phyloP scores from a whole-genome alignment of 2,113 vertebrate genomes.

The Pluvialis apricaria region DNA sequence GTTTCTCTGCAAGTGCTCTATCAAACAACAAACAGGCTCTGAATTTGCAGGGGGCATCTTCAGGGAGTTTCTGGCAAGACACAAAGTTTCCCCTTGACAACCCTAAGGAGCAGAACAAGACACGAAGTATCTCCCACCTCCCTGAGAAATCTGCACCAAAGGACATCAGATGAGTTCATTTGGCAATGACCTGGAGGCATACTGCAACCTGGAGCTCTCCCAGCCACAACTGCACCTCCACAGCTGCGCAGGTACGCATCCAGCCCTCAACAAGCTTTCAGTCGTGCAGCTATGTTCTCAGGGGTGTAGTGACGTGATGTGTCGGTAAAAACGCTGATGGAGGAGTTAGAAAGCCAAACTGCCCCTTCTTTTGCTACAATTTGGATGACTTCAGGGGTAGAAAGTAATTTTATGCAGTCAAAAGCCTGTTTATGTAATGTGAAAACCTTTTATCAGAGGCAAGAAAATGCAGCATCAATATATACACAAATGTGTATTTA shows the following conservation, averaged over 20 bases:
- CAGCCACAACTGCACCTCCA: fast-evolving
- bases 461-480: not conserved
- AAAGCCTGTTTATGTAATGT: not conserved
- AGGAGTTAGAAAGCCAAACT: not conserved
- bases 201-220: not conserved
- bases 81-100: not conserved
- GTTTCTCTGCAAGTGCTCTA: not conserved
- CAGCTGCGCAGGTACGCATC: fast-evolving
- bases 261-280: not conserved
- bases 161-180: not conserved
- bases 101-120: not conserved
- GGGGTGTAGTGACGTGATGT: too few species aligned
- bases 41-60: not conserved
- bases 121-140: not conserved
- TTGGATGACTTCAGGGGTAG: not conserved
- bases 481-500: not conserved
- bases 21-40: not conserved
- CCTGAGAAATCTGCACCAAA: not conserved
- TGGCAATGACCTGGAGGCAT: not conserved
- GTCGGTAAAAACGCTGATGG: not conserved
- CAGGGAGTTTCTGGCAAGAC: not conserved
- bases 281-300: not conserved
- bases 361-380: not conserved
- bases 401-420: not conserved
- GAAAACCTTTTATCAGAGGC: not conserved